Conservation (phyloP, 2,888 invertebrate genomes). For the Perithous albicinctus region DNA sequence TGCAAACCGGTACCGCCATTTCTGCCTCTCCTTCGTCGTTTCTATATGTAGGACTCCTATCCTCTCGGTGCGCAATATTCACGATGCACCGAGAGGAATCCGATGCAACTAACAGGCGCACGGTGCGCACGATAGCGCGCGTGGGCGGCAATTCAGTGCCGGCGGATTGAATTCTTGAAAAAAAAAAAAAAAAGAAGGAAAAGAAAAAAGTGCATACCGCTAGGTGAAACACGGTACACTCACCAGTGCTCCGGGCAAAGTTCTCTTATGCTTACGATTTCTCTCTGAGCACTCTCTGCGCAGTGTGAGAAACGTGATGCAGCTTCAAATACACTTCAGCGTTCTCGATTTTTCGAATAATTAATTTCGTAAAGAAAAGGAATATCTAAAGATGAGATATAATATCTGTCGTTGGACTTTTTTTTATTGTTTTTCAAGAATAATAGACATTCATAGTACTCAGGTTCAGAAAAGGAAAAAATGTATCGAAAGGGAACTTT, state of each 20-base stretch:
- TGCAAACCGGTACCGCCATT: conserved; percentile 55
- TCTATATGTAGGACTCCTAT: background rate
- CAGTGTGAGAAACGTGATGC: background rate
- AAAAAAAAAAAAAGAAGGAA: too few relatives aligned
- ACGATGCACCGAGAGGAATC: conserved; percentile 59
- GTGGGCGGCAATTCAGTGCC: conserved; percentile 72
- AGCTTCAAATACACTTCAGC: background rate
- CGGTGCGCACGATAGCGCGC: conserved; percentile 43
- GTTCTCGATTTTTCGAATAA: background rate
- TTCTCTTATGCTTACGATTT: conserved; percentile 9
- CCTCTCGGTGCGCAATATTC: conserved; percentile 13
- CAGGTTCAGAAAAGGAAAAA: background rate
- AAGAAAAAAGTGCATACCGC: conserved; percentile 66
- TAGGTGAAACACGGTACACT: conserved; percentile 43
- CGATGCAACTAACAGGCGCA: conserved; percentile 40
- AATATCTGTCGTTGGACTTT: background rate
- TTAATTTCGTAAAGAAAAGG: background rate
- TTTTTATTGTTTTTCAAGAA: too few relatives aligned
- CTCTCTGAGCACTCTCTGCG: conserved; percentile 18
- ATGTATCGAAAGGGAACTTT: conserved; percentile 29
- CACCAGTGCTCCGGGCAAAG: conserved; percentile 20
- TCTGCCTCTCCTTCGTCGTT: conserved; percentile 21
- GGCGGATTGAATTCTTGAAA: conserved; percentile 69
- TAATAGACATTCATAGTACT: background rate
- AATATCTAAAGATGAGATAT: background rate